These are phyloP conservation scores for Axis porcinus DNA, from an alignment of 2,113 vertebrate genomes.

Conservation along the genomic window DNA sequence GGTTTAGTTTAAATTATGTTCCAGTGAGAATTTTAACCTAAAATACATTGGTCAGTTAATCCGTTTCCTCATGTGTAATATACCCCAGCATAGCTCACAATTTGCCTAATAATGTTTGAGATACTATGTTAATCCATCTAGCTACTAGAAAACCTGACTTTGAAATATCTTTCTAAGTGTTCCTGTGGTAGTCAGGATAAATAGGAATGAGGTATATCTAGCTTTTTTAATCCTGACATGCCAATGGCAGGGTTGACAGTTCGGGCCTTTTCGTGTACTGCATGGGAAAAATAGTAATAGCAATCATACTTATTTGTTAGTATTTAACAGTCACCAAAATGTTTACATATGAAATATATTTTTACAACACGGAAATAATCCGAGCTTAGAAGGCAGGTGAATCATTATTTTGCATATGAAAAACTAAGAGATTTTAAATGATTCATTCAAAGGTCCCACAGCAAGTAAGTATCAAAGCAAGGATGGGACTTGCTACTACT, in stretches of 20 bases:
- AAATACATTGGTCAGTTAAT: background rate
- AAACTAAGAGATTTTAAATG: background rate
- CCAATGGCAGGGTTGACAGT: background rate
- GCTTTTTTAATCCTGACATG: conserved; percentile 6
- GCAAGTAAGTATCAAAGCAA: background rate
- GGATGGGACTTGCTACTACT: background rate
- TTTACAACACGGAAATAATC: background rate
- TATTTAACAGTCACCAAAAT: background rate
- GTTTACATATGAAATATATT: background rate
- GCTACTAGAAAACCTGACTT: background rate
- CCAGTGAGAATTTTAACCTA: conserved; percentile 8
- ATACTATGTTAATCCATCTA: background rate
- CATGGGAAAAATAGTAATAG: background rate
- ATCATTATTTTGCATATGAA: background rate
- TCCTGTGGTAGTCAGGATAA: background rate
- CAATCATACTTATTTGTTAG: background rate
- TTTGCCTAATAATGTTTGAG: background rate
- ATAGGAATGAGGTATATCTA: background rate
- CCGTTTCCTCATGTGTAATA: background rate
- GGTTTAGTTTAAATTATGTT: background rate
- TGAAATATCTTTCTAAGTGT: background rate
- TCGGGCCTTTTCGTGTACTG: background rate
- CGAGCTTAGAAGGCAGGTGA: background rate
- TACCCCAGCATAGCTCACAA: background rate
- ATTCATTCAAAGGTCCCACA: background rate